phyloP scores from a whole-genome alignment of 2,888 invertebrate genomes.

The Ormyrus nitidulus region DNA sequence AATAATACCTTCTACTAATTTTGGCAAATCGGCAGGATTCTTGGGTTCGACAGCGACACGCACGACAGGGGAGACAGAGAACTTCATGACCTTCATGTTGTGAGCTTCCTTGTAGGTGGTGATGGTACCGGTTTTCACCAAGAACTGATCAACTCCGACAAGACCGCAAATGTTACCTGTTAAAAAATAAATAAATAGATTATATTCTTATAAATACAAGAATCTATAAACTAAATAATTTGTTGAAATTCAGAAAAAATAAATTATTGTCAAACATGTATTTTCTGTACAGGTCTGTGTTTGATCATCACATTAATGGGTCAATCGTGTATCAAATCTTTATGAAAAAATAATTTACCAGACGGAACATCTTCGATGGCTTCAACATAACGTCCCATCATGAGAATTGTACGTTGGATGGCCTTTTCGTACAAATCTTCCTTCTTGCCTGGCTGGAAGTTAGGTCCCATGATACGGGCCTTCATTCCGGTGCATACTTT shows the following conservation, averaged over 20 bases:
- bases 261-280: conserved; percentile 31
- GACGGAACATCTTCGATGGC: conserved; percentile 99
- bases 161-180: conserved; percentile 98
- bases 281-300: conserved; percentile 70
- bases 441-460: conserved; percentile 98
- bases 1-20: conserved; percentile 89
- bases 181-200: background rate
- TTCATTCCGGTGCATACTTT: conserved; percentile 90
- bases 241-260: conserved; percentile 22
- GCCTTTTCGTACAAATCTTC: conserved; percentile 99
- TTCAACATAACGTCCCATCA: conserved; percentile 99
- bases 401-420: conserved; percentile 99
- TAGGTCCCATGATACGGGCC: conserved; percentile 99
- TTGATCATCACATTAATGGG: conserved; percentile 65
- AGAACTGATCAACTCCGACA: conserved; percentile 99
- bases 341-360: conserved; percentile 76
- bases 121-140: conserved; percentile 99
- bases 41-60: conserved; percentile 99
- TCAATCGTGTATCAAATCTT: conserved; percentile 8
- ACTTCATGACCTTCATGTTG: conserved; percentile 99
- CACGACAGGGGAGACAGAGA: conserved; percentile 99
- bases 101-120: conserved; percentile 99
- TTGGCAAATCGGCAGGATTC: conserved; percentile 99
- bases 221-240: conserved; percentile 14
- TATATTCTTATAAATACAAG: background rate